phyloP scores from a whole-genome alignment of 2,113 vertebrate species.

The Rana temporaria region DNA sequence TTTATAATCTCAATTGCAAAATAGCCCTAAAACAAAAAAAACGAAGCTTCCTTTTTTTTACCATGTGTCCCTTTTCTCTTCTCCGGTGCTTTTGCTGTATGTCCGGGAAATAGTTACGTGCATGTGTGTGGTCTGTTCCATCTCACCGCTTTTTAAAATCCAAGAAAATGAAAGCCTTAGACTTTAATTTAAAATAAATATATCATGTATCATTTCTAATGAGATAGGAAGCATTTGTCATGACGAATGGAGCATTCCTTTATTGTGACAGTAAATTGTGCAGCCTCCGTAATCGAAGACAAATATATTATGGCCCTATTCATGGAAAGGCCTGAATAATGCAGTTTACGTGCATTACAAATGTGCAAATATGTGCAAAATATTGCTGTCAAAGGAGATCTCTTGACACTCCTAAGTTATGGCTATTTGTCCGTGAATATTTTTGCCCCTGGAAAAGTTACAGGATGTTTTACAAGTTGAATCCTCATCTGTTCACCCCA shows the following conservation, averaged over 20 bases:
- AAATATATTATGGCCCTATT: background rate
- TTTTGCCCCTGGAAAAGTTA: too few relatives aligned
- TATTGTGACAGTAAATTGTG: background rate
- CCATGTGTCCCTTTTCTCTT: conserved; percentile 22
- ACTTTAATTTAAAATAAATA: background rate
- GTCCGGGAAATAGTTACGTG: background rate
- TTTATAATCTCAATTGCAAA: conserved; percentile 58
- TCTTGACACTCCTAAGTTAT: too few relatives aligned
- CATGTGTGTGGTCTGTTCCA: conserved; percentile 28
- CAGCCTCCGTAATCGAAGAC: background rate
- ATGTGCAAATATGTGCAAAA: too few relatives aligned
- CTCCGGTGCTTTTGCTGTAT: conserved; percentile 8
- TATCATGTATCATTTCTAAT: background rate
- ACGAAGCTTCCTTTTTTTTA: conserved; percentile 7
- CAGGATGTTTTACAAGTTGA: too few relatives aligned
- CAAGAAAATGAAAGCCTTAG: background rate
- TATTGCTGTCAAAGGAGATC: too few relatives aligned
- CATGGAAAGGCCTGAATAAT: background rate
- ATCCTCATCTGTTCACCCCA: too few relatives aligned
- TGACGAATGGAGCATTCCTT: background rate
- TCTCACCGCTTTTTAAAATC: background rate
- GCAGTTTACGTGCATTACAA: background rate
- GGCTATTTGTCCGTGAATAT: too few relatives aligned
- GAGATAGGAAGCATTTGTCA: background rate
- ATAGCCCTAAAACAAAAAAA: conserved; percentile 55